A percentile compares a stretch with the other conserved stretches of the same genome.
phyloP scores from a whole-genome alignment of 2,888 invertebrate genomes.

The Aleiodes testaceus region DNA sequence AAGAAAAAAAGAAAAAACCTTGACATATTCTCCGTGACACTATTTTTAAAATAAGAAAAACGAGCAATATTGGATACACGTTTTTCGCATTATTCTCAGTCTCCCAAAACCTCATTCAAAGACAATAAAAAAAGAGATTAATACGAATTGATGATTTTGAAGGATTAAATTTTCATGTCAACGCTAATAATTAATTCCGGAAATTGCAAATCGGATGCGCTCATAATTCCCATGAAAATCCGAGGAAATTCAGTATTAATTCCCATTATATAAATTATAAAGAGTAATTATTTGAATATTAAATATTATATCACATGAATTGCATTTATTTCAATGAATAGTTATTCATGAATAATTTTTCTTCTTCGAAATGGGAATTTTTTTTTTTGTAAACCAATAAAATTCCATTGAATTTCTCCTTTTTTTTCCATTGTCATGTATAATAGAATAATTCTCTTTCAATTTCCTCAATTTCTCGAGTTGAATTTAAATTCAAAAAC shows the following conservation, averaged over 20 bases:
- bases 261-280: background rate
- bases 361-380: too few species aligned
- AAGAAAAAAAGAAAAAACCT: slow-evolving; percentile 16
- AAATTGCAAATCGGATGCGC: too few species aligned
- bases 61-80: background rate
- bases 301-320: background rate
- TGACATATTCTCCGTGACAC: slow-evolving; percentile 29
- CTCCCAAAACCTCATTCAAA: too few species aligned
- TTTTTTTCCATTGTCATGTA: background rate
- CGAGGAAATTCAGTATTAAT: background rate
- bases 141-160: too few species aligned
- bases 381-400: too few species aligned
- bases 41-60: slow-evolving; percentile 17
- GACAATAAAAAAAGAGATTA: background rate
- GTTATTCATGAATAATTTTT: too few species aligned
- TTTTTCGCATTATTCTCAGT: background rate
- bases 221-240: background rate
- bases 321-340: too few species aligned
- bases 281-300: background rate
- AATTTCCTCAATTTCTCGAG: background rate
- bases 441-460: background rate
- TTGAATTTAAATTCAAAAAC: background rate
- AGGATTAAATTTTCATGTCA: too few species aligned
- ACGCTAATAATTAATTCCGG: too few species aligned
- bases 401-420: background rate